Percentiles rank a stretch among this genome's conserved stretches.
phyloP scores from a whole-genome alignment of 2,797 vertebrate species.

The Darevskia nairensis region DNA sequence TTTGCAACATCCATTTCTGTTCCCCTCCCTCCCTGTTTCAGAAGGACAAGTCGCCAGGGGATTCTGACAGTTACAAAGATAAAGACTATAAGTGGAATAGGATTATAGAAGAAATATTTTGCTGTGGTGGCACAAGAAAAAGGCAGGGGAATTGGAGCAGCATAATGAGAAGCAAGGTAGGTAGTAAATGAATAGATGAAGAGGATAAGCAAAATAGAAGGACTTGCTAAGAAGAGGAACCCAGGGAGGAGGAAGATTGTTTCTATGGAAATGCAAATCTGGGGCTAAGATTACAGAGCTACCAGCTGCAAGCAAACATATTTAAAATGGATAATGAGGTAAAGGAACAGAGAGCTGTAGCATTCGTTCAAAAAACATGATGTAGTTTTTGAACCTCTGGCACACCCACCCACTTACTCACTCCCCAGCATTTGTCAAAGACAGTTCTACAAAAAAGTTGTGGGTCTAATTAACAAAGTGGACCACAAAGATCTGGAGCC shows the following conservation, averaged over 20 bases:
- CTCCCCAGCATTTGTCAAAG: not conserved
- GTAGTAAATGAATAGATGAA: constrained; percentile 45
- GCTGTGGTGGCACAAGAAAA: not conserved
- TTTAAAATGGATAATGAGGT: constrained; percentile 58
- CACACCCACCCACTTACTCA: not conserved
- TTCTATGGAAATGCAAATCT: constrained; percentile 70
- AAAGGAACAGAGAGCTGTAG: constrained; percentile 21
- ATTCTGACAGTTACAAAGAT: constrained; percentile 28
- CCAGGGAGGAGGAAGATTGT: constrained; percentile 59
- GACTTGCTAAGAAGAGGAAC: constrained; percentile 56
- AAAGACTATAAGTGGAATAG: constrained; percentile 27
- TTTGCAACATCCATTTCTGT: too few relatives aligned
- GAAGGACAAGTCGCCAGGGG: rapidly evolving
- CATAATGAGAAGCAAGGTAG: not conserved
- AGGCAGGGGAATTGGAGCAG: constrained; percentile 21
- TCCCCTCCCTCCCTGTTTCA: not conserved
- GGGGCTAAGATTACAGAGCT: constrained; percentile 48
- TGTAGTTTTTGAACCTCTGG: not conserved
- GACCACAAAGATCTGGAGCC: not conserved
- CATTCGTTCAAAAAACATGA: constrained; percentile 44
- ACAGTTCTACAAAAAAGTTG: rapidly evolving
- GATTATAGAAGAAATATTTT: constrained; percentile 34
- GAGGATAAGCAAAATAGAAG: constrained; percentile 61
- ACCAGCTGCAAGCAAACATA: constrained; percentile 50
- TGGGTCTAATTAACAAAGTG: not conserved